Evolutionary conservation across 2,113 vertebrate species (phyloP), one percentile per base, ranked within the genome.

Genomic region (Brevimyrus niger): DNA sequence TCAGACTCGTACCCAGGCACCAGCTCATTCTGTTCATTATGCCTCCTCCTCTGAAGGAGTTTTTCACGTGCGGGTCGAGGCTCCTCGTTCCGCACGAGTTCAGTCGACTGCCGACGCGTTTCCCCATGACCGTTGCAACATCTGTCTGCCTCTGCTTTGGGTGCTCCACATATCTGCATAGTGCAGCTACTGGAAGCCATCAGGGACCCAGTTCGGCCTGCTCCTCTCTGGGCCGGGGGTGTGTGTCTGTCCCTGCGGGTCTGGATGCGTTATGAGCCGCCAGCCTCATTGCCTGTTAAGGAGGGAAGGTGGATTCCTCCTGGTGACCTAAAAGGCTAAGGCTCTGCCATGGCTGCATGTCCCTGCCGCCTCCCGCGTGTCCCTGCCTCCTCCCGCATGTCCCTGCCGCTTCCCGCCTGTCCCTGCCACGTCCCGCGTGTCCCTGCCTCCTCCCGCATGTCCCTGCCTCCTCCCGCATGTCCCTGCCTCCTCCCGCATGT

Each of bases 391-490:
- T n/a, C n/a, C n/a, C 84, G 87, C 86, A 65, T 55, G 61, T 83
- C 48, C 47, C 46, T 92, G 86, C n/a, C n/a, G n/a, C n/a, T n/a
- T n/a, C n/a, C n/a, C 84, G 87, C 86, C 58, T 55, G 61, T 83
- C 48, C 47, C 46, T 92, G 86, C n/a, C n/a, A n/a, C n/a, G n/a
- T n/a, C n/a, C n/a, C n/a, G 91, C 21, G 92, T 93, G 89, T 89
- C 90, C 91, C 9, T 84, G 11, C 84, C 21, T 17, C 85, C 58
- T 15, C 19, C n/a, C n/a, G 91, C 21, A 92, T 93, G 89, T 89
- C 90, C 91, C 9, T 84, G 11, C 84, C 21, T 17, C 85, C 58
- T 15, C 19, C n/a, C n/a, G 91, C 21, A 92, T 93, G 89, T 89
- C 90, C 91, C 9, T 84, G 11, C 84, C 21, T 17, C 85, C 58